Conservation (phyloP, 2,797 vertebrate species). For the Amniataba percoides region DNA sequence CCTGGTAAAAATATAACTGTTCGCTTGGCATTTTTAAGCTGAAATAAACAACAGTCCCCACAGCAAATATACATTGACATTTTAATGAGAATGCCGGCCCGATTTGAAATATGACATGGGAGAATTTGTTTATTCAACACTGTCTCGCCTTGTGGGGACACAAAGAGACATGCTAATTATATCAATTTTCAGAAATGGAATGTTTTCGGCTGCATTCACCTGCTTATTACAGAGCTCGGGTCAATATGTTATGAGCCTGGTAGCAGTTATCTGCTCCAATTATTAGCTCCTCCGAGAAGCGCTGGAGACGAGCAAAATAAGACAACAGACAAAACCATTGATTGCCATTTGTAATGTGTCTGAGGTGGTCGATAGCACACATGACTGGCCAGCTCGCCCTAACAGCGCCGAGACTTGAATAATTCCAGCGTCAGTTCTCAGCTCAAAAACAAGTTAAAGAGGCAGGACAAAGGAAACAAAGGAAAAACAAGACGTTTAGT, state of each 20-base stretch:
- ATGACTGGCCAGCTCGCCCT: conserved; percentile 2
- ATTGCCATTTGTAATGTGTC: conserved; percentile 68
- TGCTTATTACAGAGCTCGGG: conserved; percentile 61
- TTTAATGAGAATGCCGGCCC: conserved; percentile 62
- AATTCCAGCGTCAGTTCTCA: conserved; percentile 14
- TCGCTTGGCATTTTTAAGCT: conserved; percentile 29
- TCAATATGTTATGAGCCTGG: conserved; percentile 70
- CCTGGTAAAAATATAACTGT: conserved; percentile 30
- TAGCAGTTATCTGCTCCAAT: conserved; percentile 75
- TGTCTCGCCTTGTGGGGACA: conserved; percentile 37
- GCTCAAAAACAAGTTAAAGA: background rate
- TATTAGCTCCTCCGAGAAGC: conserved; percentile 55
- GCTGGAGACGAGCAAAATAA: conserved; percentile 41
- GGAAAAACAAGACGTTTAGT: background rate
- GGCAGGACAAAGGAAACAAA: background rate
- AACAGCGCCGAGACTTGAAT: conserved; percentile 19
- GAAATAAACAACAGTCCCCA: conserved; percentile 27
- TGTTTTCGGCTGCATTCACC: conserved; percentile 40
- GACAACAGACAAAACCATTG: conserved; percentile 58
- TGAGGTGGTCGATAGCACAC: conserved; percentile 39
- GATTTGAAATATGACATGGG: conserved; percentile 56
- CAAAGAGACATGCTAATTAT: conserved; percentile 66
- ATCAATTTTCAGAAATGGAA: conserved; percentile 47
- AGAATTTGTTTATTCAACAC: conserved; percentile 57
- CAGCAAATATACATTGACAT: conserved; percentile 36